Evolutionary conservation across 2,113 vertebrate species (phyloP), one percentile per base, ranked within the genome.

Genomic region (Falcunculus frontatus): DNA sequence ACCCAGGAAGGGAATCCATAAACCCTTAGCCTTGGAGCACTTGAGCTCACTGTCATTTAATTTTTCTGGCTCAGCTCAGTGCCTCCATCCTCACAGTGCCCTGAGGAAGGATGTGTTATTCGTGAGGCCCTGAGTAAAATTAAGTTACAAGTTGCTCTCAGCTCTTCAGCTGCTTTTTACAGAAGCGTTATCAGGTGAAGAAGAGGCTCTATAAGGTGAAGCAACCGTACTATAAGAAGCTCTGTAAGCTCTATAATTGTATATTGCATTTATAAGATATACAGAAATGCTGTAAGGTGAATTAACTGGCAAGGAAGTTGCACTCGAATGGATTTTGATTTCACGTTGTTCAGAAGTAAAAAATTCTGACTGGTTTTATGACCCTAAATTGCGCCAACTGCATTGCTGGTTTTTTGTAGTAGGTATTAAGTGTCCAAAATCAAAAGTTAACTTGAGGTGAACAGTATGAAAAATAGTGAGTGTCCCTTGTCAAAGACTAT

Each of bases 21-120:
- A 83, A 14, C 4, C 15, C 2, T 2, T 44, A 16, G n/a, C 8
- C 53, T 60, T 33, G 35, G 23, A 46, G 53, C 0, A 0, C 21
- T 46, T 70, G 41, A 63, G 41, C 17, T 55, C 1, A 4, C 33
- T 53, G 41, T 52, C 17, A 8, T 69, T 42, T 53, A 60, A 39
- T 20, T 4, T 16, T 39, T 41, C 29, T 42, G 30, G 8, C 53
- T 79, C 39, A 29, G 16, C 9, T 56, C 3, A 5, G 44, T 26
- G 56, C 21, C 56, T 88, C 33, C 37, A 57, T 79, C 47, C 26
- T 57, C 4, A 1, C 10, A 63, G 37, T 5, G 5, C 9, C 42
- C 22, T 37, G 46, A 76, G 62, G 57, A 89, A 73, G 35, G 41
- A 47, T 27, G 6, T 6, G 23, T 16, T 33, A 55, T 44, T 64